These are phyloP conservation scores for Platycheirus rosarum DNA, from an alignment of 2,888 invertebrate genomes.

Conservation along the genomic window DNA sequence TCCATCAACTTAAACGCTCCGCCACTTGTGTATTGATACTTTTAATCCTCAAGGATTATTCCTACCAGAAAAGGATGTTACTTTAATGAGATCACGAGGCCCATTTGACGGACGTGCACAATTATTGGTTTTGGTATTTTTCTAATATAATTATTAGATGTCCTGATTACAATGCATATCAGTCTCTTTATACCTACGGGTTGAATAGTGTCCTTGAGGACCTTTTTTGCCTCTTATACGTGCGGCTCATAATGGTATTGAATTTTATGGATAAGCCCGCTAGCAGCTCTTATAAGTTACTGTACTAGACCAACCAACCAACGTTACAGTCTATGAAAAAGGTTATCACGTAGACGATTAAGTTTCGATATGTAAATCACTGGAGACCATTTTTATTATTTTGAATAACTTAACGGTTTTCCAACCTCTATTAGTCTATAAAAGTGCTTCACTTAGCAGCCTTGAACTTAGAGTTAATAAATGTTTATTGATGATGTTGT, in stretches of 20 bases:
- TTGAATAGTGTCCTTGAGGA: background rate
- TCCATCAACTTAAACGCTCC: background rate
- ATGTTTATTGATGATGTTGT: background rate
- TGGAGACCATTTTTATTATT: background rate
- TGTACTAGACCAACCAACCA: no score
- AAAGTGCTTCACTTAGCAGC: no score
- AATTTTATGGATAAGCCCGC: background rate
- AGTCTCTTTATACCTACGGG: no score
- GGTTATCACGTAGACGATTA: constrained; percentile 3
- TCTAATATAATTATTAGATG: background rate
- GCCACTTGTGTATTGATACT: background rate
- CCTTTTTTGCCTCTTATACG: background rate
- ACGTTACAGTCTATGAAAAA: no score
- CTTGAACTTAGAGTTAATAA: constrained; percentile 26
- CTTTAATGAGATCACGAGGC: constrained; percentile 12
- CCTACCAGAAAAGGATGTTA: constrained; percentile 1
- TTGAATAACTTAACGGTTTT: no score
- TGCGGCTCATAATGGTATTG: background rate
- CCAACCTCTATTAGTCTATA: no score
- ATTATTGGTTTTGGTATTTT: constrained; percentile 4
- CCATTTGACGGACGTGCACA: constrained; percentile 3
- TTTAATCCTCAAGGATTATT: background rate
- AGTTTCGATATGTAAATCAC: background rate
- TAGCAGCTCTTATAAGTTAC: background rate
- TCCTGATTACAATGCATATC: no score